These are phyloP conservation scores for Ophion slaviceki DNA, from an alignment of 2,888 invertebrate species.

Conservation along the genomic window DNA sequence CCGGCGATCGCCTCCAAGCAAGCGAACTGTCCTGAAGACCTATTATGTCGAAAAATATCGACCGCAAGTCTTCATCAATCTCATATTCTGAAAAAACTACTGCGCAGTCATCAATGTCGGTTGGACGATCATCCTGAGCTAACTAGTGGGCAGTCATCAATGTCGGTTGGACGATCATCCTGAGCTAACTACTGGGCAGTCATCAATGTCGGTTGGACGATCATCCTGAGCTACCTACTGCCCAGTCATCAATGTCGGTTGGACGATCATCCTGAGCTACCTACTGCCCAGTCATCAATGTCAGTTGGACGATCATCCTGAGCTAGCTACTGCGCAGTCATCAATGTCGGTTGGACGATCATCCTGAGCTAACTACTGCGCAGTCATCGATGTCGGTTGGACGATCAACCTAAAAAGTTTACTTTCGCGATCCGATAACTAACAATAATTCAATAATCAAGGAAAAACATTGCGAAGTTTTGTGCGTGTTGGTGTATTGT, in stretches of 20 bases:
- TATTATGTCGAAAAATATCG: constrained; percentile 3
- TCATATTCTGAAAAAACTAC: not conserved
- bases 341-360: not conserved
- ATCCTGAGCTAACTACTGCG: not conserved
- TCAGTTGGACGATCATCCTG: not conserved
- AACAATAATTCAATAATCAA: not conserved
- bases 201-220: too few relatives aligned
- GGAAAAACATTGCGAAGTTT: constrained; percentile 52
- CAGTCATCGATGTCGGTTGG: too few relatives aligned
- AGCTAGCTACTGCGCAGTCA: not conserved
- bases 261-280: not conserved
- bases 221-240: not conserved
- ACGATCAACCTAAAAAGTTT: not conserved
- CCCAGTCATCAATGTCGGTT: not conserved
- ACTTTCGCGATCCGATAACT: not conserved
- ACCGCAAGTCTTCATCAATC: not conserved
- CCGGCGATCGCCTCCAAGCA: not conserved
- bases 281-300: too few relatives aligned
- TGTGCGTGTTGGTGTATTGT: constrained; percentile 76
- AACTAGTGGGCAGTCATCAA: too few relatives aligned
- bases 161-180: not conserved
- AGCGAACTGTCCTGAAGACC: constrained; percentile 4
- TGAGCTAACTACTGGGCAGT: too few relatives aligned
- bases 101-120: not conserved
- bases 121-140: not conserved